Evolutionary conservation across 2,888 invertebrate species (phyloP).

Genomic region (Holacanthella duospinosa): DNA sequence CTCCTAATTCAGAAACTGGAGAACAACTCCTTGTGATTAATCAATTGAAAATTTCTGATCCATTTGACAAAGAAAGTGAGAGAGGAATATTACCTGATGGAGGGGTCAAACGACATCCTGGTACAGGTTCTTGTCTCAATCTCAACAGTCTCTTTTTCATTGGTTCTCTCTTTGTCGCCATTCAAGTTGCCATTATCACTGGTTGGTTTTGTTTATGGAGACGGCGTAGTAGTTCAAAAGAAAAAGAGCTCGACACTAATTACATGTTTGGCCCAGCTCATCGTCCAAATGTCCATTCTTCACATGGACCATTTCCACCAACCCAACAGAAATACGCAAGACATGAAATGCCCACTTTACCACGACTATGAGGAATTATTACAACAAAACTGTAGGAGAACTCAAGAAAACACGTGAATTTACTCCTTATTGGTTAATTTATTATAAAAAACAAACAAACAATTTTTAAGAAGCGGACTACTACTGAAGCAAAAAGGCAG

Average conservation of each 20-base stretch:
- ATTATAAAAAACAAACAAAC: no score
- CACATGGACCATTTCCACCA: neutral
- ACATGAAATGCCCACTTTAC: neutral
- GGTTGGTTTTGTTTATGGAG: constrained; percentile 85
- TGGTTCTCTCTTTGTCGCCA: constrained; percentile 70
- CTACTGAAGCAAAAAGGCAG: no score
- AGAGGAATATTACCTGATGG: neutral
- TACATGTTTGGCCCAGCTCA: neutral
- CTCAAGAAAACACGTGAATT: no score
- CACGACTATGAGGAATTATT: neutral
- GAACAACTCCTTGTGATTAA: constrained; percentile 39
- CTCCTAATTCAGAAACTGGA: constrained; percentile 15
- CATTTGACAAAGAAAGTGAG: constrained; percentile 33
- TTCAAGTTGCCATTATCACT: constrained; percentile 73
- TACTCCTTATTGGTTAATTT: no score
- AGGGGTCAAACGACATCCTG: neutral
- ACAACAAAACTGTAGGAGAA: no score
- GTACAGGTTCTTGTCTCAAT: constrained; percentile 54
- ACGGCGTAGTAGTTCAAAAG: constrained; percentile 43
- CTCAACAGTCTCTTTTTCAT: constrained; percentile 70
- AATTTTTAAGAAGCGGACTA: no score
- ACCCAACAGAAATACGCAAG: neutral
- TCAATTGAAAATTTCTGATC: constrained; percentile 39
- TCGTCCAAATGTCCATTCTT: neutral
- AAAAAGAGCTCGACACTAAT: constrained; percentile 16